Base-by-base conservation (phyloP, 2,113 vertebrate species). In the Pica pica region DNA sequence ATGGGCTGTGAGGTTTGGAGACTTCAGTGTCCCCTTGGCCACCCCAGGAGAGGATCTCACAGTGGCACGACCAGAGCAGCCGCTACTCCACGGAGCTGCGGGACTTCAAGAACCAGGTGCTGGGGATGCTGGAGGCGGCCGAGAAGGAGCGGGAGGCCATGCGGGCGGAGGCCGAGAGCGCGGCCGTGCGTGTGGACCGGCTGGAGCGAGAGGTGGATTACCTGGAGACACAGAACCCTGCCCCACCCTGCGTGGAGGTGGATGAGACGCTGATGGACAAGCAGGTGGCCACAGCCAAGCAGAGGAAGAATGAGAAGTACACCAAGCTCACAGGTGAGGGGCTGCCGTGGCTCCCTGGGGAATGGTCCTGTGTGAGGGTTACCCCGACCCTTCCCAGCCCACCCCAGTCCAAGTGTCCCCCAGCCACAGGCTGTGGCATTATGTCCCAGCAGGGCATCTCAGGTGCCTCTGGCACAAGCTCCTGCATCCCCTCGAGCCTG, bases 191-290 rank as follows among this genome's bases (percentile, higher is more conserved):
- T 1, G 97, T 99, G 92, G 98, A 99, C 60, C 98, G 98, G 5
- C 96, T 99, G 83, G 99, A 99, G 95, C 92, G 98, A 4, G 99
- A 99, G 91, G 98, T 99, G 91, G 99, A 99, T 92, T 98, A 98
- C 67, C 97, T 99, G 75, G 99, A 99, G 97, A 98, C 96, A 2
- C 98, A 98, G 97, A 99, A 98, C 92, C 98, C 99, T 0, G 98
- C 98, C 0, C 98, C 98, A 2, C 98, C 99, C 83, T 99, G 99
- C 13, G 97, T 98, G n/a, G 98, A 98, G 61, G 94, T 97, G 42
- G 98, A 98, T 0, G 99, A 99, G 90, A 99, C 98, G 18, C 98
- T 98, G 93, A 92, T 98, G 44, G 99, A 99, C 96, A 98, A 98
- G 79, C 97, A 98, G 33, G 97, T 97, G 42, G 97, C 93, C 90